These are phyloP conservation scores for Typhlomys cinereus DNA, from an alignment of 2,113 vertebrate genomes.

Conservation along the genomic window DNA sequence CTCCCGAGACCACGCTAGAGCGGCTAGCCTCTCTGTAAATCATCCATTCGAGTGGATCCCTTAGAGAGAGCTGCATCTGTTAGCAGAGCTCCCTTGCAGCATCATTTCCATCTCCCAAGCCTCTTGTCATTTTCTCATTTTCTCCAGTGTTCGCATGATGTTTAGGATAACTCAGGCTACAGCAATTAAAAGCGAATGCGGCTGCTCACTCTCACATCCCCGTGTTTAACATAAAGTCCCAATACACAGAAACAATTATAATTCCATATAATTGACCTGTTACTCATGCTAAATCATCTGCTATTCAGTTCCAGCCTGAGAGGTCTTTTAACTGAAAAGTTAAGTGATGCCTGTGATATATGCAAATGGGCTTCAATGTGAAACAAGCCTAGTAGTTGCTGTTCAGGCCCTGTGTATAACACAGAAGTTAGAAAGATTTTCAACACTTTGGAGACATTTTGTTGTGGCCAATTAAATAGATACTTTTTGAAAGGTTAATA, in stretches of 20 bases:
- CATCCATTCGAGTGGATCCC: background rate
- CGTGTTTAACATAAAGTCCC: slow-evolving; percentile 70
- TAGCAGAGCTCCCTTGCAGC: slow-evolving; percentile 31
- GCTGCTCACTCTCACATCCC: slow-evolving; percentile 53
- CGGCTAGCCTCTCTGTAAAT: slow-evolving; percentile 45
- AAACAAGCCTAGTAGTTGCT: slow-evolving; percentile 13
- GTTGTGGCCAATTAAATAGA: background rate
- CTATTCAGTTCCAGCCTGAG: slow-evolving; percentile 48
- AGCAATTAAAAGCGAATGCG: slow-evolving; percentile 66
- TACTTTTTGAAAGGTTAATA: background rate
- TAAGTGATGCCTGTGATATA: slow-evolving; percentile 18
- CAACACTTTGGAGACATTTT: background rate
- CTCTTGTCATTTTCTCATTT: slow-evolving; percentile 68
- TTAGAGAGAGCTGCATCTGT: slow-evolving; percentile 44
- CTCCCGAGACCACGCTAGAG: slow-evolving; percentile 29
- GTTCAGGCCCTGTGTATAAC: background rate
- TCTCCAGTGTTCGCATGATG: slow-evolving; percentile 61
- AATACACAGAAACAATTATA: slow-evolving; percentile 68
- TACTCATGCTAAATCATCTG: slow-evolving; percentile 60
- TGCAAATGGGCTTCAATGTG: slow-evolving; percentile 52
- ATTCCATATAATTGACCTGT: slow-evolving; percentile 63
- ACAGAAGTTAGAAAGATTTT: background rate
- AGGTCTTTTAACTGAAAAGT: slow-evolving; percentile 43
- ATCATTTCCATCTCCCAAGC: slow-evolving; percentile 56
- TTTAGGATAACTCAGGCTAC: slow-evolving; percentile 62